phyloP scores from a whole-genome alignment of 2,888 invertebrate genomes.

The Leptinotarsa haldemani region DNA sequence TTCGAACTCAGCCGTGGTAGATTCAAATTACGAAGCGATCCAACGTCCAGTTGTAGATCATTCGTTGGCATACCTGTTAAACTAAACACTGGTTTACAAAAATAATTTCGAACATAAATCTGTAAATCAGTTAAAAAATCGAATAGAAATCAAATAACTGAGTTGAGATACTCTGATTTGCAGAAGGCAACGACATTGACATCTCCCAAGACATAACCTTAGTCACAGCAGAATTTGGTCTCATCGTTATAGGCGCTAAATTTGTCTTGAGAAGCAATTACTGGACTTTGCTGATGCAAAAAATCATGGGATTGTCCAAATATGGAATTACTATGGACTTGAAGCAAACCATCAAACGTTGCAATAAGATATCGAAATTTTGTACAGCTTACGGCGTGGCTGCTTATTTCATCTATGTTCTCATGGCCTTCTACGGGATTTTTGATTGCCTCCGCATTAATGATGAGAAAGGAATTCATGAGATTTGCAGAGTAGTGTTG shows the following conservation, averaged over 20 bases:
- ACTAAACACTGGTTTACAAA: no score
- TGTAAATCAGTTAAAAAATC: no score
- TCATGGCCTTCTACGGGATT: constrained; percentile 26
- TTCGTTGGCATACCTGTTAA: no score
- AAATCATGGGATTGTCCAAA: background rate
- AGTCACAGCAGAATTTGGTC: background rate
- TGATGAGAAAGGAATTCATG: constrained; percentile 27
- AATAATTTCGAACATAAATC: no score
- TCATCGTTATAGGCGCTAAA: background rate
- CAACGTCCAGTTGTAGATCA: no score
- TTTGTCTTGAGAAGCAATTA: background rate
- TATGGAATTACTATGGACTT: background rate
- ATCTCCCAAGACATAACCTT: background rate
- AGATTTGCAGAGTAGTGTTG: constrained; percentile 41
- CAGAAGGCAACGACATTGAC: background rate
- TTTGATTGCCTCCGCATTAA: constrained; percentile 37
- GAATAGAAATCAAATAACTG: no score
- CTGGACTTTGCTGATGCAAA: background rate
- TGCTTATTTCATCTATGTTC: background rate
- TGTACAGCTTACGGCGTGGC: background rate
- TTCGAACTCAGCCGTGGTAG: no score
- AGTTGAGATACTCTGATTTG: no score
- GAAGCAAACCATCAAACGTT: background rate
- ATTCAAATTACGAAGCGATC: no score
- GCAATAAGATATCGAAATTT: background rate